Evolutionary conservation across 23 tunicate genomes (phyloP).

Genomic region (Halocynthia roretzi): DNA sequence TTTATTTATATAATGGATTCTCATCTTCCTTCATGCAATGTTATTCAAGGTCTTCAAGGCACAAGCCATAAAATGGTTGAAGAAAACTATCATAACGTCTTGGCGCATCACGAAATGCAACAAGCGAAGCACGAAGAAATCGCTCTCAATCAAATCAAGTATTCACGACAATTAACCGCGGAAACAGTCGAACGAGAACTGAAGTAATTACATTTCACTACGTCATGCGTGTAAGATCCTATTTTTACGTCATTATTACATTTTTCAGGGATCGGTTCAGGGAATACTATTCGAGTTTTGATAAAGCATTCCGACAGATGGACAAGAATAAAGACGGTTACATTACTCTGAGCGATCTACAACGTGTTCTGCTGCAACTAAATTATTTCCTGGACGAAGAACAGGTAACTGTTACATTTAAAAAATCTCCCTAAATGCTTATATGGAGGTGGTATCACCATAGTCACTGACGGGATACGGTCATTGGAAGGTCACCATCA

Average conservation of each 20-base stretch:
- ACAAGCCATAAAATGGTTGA: constrained; percentile 80
- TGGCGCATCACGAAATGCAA: constrained; percentile 55
- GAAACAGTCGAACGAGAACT: constrained; percentile 76
- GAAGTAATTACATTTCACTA: constrained; percentile 35
- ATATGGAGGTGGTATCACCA: no score
- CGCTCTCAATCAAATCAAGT: constrained; percentile 56
- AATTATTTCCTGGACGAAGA: constrained; percentile 75
- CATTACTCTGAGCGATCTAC: constrained; percentile 72
- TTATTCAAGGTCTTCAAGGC: constrained; percentile 64
- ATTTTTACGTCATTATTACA: neutral
- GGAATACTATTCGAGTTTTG: constrained; percentile 80
- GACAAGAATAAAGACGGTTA: constrained; percentile 84
- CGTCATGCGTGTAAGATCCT: neutral
- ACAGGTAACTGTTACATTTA: constrained; percentile 26
- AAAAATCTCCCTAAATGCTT: neutral
- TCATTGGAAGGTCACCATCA: no score
- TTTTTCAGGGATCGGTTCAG: constrained; percentile 76
- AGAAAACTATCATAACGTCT: constrained; percentile 62
- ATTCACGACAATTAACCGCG: constrained; percentile 48
- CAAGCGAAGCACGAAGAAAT: constrained; percentile 81
- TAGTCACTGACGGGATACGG: no score
- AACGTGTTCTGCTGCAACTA: constrained; percentile 59
- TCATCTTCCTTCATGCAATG: no score
- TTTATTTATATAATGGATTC: no score
- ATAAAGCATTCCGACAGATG: constrained; percentile 68